These are phyloP conservation scores for Alaudala cheleensis DNA, from an alignment of 2,113 vertebrate genomes.

Conservation along the genomic window DNA sequence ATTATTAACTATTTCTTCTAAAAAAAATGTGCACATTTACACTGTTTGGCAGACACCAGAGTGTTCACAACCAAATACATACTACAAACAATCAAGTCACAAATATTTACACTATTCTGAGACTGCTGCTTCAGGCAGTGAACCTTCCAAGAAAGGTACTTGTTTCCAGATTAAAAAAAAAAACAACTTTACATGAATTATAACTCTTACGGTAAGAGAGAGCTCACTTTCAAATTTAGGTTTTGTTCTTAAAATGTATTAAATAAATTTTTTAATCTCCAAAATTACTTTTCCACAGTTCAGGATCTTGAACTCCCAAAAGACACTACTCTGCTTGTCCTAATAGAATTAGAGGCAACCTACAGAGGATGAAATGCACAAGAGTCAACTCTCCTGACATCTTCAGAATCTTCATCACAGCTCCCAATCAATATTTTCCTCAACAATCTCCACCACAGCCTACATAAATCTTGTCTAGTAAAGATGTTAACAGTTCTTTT, in stretches of 20 bases:
- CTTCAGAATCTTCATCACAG: background rate
- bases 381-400: background rate
- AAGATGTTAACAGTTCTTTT: background rate
- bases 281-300: background rate
- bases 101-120: background rate
- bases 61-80: background rate
- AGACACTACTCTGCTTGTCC: background rate
- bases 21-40: background rate
- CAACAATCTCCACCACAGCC: background rate
- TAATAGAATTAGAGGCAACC: background rate
- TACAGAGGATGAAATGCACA: background rate
- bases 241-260: background rate
- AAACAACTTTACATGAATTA: fast-evolving
- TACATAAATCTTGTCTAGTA: background rate
- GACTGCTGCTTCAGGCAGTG: background rate
- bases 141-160: background rate
- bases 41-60: background rate
- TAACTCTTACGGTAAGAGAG: background rate
- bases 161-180: background rate
- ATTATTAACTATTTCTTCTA: background rate
- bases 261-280: background rate
- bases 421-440: background rate
- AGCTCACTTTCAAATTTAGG: background rate
- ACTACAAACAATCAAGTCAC: background rate
- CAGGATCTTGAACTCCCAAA: background rate